These are phyloP conservation scores for Phoronis australis DNA, from an alignment of 2,888 invertebrate genomes.

Conservation along the genomic window DNA sequence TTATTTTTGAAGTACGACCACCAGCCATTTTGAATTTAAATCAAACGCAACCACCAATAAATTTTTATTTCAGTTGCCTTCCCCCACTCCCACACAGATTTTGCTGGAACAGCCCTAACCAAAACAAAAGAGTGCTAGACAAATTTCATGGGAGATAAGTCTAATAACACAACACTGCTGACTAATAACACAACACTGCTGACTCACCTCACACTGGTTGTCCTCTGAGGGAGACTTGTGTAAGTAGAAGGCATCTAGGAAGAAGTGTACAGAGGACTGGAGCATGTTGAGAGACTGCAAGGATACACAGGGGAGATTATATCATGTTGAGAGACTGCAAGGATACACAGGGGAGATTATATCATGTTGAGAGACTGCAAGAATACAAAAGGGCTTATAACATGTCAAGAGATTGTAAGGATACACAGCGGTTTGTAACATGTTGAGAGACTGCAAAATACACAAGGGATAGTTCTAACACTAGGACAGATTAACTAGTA, in stretches of 20 bases:
- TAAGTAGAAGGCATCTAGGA: conserved; percentile 65
- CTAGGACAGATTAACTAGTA: no score
- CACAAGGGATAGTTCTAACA: no score
- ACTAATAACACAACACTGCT: no score
- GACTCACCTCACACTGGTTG: conserved; percentile 64
- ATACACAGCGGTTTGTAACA: conserved; percentile 55
- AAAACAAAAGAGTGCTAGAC: no score
- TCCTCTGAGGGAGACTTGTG: conserved; percentile 65
- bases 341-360: conserved; percentile 52
- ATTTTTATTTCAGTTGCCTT: no score
- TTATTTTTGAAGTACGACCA: no score
- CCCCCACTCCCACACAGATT: no score
- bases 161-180: no score
- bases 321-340: conserved; percentile 54
- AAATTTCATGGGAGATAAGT: no score
- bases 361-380: conserved; percentile 54
- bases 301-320: conserved; percentile 52
- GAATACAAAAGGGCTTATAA: conserved; percentile 54
- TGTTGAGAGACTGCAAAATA: conserved; percentile 49
- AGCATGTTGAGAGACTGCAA: conserved; percentile 54
- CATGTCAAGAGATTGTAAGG: conserved; percentile 50
- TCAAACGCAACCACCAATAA: no score
- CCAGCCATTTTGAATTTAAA: no score
- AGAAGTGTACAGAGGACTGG: conserved; percentile 62
- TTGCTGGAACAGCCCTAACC: no score